Base-by-base conservation (phyloP, 92 coral and sea anemone genomes). In the Isaurus tuberculatus region DNA sequence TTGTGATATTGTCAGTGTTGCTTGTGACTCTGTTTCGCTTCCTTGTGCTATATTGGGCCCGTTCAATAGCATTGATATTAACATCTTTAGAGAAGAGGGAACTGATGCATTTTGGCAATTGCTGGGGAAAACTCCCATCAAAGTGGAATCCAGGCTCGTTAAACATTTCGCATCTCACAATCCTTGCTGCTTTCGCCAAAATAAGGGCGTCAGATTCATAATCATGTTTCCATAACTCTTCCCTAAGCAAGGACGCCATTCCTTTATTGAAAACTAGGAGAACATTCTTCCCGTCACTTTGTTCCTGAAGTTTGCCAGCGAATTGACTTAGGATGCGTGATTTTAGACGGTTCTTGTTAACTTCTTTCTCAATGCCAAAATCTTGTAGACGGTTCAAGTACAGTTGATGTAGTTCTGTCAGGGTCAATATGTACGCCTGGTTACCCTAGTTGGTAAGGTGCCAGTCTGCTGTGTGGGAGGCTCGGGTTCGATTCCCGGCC, bases 121-220 rank as follows among this genome's bases (percentile, higher is more conserved):
- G 11, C 65, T 57, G 67, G 86, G 46, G 33, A 87, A n/a, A 87
- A 7, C 17, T 49, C 58, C 87, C 84, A 82, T 42, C 28, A 44
- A 87, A 87, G 53, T 61, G 58, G 48, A 82, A 73, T 58, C 83
- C 87, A 36, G 61, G 29, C 16, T 15, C 29, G 8, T 69, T 71
- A 70, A 88, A 84, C 44, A 73, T 64, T 74, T 83, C 77, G 22
- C 66, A 44, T 68, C 75, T 48, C 48, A 78, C 68, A n/a, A 53
- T 65, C 49, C 73, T 80, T 70, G 83, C 84, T 70, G 86, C 79
- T 36, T 84, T 89, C 10, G 92, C 88, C 75, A 89, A 40, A 84
- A 9, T 70, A 16, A 84, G 73, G 73, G 86, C 87, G 43, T 87
- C 87, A 16, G 87, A 72, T 31, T 55, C 83, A 68, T 81, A 74